Evolutionary conservation across 2,888 invertebrate species (phyloP).

Genomic region (Microctonus aethiopoides): DNA sequence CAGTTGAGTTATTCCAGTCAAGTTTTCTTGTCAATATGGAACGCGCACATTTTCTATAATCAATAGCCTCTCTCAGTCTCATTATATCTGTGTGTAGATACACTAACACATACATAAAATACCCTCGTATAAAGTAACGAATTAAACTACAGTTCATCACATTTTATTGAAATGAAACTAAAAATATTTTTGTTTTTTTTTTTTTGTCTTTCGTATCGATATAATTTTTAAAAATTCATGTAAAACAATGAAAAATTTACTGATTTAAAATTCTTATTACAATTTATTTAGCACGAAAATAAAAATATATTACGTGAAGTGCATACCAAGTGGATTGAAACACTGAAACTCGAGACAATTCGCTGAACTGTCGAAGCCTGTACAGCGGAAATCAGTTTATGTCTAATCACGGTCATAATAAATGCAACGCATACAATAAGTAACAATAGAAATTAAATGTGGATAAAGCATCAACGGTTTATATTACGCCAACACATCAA

Average conservation of each 20-base stretch:
- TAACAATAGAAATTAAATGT: background rate
- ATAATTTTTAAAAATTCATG: too few species aligned
- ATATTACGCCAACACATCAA: background rate
- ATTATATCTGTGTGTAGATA: background rate
- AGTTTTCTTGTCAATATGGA: background rate
- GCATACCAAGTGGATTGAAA: background rate
- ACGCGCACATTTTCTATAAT: background rate
- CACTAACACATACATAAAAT: background rate
- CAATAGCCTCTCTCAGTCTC: background rate
- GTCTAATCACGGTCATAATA: background rate
- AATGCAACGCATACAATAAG: background rate
- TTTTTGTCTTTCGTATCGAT: too few species aligned
- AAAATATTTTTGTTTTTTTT: too few species aligned
- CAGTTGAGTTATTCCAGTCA: background rate
- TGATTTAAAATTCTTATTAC: too few species aligned
- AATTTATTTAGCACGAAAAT: too few species aligned
- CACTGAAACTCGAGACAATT: background rate
- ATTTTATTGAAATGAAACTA: too few species aligned
- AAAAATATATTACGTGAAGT: background rate
- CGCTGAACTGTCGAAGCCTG: background rate
- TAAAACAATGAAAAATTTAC: too few species aligned
- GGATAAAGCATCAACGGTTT: background rate
- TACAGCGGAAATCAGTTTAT: background rate
- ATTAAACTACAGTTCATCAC: too few species aligned
- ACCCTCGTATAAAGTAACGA: background rate